Evolutionary conservation across 2,797 vertebrate species (phyloP).

Genomic region (Bothrops alternatus): DNA sequence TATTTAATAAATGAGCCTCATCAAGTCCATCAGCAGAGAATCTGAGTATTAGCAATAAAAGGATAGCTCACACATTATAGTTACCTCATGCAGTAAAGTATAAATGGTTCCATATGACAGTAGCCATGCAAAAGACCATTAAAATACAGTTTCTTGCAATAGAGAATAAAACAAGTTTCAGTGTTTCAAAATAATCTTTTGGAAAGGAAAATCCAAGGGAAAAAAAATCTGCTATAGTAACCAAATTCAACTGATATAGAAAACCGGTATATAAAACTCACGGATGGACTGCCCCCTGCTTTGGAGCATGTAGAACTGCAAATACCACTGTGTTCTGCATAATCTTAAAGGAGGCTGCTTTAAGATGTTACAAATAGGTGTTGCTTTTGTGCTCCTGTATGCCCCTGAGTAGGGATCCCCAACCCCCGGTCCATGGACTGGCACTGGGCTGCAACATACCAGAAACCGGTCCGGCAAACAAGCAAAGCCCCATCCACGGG

Average conservation of each 20-base stretch:
- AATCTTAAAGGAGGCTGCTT: not conserved
- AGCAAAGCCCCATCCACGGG: no score
- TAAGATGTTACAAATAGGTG: not conserved
- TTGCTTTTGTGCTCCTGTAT: not conserved
- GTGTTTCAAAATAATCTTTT: not conserved
- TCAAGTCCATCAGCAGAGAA: not conserved
- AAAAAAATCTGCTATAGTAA: not conserved
- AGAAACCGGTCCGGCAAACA: no score
- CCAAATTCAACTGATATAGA: not conserved
- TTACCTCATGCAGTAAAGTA: not conserved
- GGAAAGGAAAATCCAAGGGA: not conserved
- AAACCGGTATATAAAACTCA: not conserved
- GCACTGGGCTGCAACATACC: no score
- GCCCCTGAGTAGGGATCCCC: not conserved
- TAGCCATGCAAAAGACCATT: not conserved
- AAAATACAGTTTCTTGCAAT: not conserved
- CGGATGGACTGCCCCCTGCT: not conserved
- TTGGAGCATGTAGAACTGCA: not conserved
- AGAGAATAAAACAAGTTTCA: not conserved
- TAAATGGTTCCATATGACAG: not conserved
- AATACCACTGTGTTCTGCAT: not conserved
- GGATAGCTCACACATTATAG: not conserved
- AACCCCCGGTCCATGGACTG: no score
- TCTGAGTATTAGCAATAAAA: not conserved
- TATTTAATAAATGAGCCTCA: slow-evolving; percentile 13